Conservation (phyloP, 2,113 vertebrate species). For the Chlamydotis undulata region DNA sequence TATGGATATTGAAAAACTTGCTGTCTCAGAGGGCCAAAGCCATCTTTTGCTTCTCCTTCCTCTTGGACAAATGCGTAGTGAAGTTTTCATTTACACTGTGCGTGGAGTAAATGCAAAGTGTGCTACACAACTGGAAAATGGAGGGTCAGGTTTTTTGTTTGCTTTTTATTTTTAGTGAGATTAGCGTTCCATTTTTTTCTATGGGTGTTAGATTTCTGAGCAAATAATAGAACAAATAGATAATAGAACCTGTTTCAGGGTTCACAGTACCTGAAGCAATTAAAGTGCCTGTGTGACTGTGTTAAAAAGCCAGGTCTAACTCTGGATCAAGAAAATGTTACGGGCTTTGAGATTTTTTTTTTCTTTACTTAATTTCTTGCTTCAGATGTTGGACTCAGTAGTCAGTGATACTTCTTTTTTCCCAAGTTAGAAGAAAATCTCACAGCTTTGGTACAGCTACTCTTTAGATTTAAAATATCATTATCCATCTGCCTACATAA, state of each 20-base stretch:
- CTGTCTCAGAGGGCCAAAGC: neutral
- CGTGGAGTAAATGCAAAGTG: neutral
- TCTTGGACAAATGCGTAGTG: neutral
- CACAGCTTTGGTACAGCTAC: neutral
- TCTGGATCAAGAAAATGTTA: neutral
- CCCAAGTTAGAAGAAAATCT: neutral
- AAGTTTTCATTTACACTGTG: neutral
- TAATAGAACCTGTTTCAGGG: neutral
- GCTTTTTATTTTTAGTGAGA: neutral
- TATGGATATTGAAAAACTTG: neutral
- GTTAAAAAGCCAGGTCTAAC: neutral
- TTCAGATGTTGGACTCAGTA: neutral
- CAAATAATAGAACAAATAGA: neutral
- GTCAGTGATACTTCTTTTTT: neutral
- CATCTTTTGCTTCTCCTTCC: neutral
- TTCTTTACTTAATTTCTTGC: neutral
- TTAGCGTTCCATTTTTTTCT: neutral
- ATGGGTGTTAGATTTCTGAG: neutral
- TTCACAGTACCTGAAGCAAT: neutral
- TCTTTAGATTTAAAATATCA: neutral
- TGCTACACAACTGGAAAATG: neutral
- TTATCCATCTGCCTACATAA: neutral
- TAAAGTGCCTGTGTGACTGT: neutral
- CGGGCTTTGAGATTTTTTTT: neutral
- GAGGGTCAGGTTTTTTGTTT: neutral